Evolutionary conservation across 2,888 invertebrate species (phyloP).

Genomic region (Hofmannophila pseudospretella): DNA sequence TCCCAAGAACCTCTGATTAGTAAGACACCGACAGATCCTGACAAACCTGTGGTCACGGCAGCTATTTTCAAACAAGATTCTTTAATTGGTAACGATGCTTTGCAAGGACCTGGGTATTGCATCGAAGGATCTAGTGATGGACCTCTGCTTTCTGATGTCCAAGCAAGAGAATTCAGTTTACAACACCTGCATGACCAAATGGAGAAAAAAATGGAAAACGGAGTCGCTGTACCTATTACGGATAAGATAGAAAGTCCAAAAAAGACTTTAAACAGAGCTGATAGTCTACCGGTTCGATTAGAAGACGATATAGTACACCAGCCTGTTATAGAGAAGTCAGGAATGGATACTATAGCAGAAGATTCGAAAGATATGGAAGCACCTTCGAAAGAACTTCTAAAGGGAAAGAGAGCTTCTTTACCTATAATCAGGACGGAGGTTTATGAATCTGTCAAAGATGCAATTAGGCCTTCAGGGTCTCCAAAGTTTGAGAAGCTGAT

Average conservation of each 20-base stretch:
- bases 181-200: slow-evolving; percentile 61
- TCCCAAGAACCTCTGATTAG: slow-evolving; percentile 70
- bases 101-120: slow-evolving; percentile 66
- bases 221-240: slow-evolving; percentile 46
- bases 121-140: slow-evolving; percentile 74
- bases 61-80: slow-evolving; percentile 83
- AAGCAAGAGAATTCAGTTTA: slow-evolving; percentile 64
- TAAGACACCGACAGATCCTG: slow-evolving; percentile 69
- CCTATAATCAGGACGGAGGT: slow-evolving; percentile 69
- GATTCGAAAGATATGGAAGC: slow-evolving; percentile 27
- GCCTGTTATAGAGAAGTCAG: slow-evolving; percentile 26
- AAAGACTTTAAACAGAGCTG: slow-evolving; percentile 68
- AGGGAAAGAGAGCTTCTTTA: slow-evolving; percentile 60
- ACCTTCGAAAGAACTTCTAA: slow-evolving; percentile 42
- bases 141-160: slow-evolving; percentile 68
- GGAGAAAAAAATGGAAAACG: slow-evolving; percentile 59
- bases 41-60: slow-evolving; percentile 83
- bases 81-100: slow-evolving; percentile 62
- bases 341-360: slow-evolving; percentile 58
- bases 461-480: slow-evolving; percentile 67
- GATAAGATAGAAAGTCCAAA: slow-evolving; percentile 62
- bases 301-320: slow-evolving; percentile 56
- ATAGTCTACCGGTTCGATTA: slow-evolving; percentile 75
- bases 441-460: slow-evolving; percentile 76
- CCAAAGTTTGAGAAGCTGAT: slow-evolving; percentile 78